Percentiles rank a stretch among this genome's conserved stretches.
These are phyloP conservation scores for Apeira syringaria DNA, from an alignment of 2,888 invertebrate species.

Conservation along the genomic window DNA sequence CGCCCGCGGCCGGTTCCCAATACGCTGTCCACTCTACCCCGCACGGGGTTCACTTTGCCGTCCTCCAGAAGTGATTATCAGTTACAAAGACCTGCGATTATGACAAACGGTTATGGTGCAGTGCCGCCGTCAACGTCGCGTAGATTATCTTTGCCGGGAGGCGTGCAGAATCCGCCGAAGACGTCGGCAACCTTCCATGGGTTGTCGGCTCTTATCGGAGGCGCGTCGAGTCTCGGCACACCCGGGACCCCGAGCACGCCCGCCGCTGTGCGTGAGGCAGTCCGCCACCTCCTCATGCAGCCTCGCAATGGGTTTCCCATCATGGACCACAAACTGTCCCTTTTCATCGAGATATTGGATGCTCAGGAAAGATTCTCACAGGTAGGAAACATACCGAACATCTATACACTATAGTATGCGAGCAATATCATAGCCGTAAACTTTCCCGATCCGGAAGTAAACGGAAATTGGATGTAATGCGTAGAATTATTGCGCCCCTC, in stretches of 20 bases:
- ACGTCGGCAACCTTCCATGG: slow-evolving; percentile 86
- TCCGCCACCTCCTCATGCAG: slow-evolving; percentile 86
- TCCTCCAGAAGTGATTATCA: slow-evolving; percentile 86
- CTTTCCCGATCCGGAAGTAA: slow-evolving; percentile 4
- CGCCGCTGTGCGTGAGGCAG: slow-evolving; percentile 87
- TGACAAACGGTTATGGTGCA: slow-evolving; percentile 77
- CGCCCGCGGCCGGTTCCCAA: slow-evolving; percentile 74
- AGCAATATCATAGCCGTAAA: slow-evolving; percentile 12
- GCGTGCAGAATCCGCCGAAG: slow-evolving; percentile 78
- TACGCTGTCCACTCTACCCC: slow-evolving; percentile 59
- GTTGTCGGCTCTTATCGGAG: slow-evolving; percentile 62
- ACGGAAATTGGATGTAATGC: slow-evolving; percentile 14
- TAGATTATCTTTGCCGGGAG: slow-evolving; percentile 81
- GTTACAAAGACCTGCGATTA: slow-evolving; percentile 80
- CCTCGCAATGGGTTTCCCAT: slow-evolving; percentile 90
- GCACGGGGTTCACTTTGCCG: slow-evolving; percentile 80
- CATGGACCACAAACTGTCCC: slow-evolving; percentile 89
- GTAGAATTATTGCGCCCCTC: slow-evolving; percentile 15
- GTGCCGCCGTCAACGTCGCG: slow-evolving; percentile 78
- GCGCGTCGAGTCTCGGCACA: slow-evolving; percentile 55
- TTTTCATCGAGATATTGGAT: slow-evolving; percentile 92
- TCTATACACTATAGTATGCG: background rate
- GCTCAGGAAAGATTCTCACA: slow-evolving; percentile 92
- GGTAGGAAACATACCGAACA: slow-evolving; percentile 68
- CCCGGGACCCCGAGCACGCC: slow-evolving; percentile 81